Evolutionary conservation across 1,140 invertebrate species (phyloP).

Genomic region (Oreohelix idahoensis): DNA sequence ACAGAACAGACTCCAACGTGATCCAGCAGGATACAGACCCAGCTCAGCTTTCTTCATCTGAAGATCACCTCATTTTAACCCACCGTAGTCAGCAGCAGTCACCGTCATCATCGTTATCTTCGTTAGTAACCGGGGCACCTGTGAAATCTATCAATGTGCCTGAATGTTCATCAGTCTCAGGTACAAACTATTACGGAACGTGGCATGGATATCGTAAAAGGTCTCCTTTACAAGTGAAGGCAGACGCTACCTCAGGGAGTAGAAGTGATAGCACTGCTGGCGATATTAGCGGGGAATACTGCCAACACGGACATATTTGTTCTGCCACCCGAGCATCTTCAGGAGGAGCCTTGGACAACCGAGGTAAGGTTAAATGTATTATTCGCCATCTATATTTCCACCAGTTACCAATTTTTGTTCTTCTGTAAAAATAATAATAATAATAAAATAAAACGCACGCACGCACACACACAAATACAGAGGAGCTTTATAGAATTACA

Average conservation of each 20-base stretch:
- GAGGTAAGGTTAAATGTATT: neutral
- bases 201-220: conserved; percentile 10
- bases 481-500: too few species aligned
- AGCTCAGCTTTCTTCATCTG: neutral
- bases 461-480: too few species aligned
- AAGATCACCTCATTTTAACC: neutral
- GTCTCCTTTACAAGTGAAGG: neutral
- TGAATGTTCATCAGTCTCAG: neutral
- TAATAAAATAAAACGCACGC: too few species aligned
- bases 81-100: neutral
- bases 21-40: neutral
- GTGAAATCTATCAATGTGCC: neutral
- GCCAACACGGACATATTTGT: neutral
- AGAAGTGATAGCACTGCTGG: neutral
- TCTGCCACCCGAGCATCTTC: neutral
- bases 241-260: neutral
- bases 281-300: neutral
- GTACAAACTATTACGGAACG: conserved; percentile 3
- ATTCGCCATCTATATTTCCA: too few species aligned
- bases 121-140: neutral
- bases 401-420: too few species aligned
- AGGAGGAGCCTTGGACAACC: neutral
- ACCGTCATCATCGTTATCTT: neutral
- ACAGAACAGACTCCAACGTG: neutral
- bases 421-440: too few species aligned